A percentile compares a stretch with the other conserved stretches of the same genome.
Evolutionary conservation across 2,888 invertebrate genomes (phyloP).

Genomic region (Dynastes tityus): DNA sequence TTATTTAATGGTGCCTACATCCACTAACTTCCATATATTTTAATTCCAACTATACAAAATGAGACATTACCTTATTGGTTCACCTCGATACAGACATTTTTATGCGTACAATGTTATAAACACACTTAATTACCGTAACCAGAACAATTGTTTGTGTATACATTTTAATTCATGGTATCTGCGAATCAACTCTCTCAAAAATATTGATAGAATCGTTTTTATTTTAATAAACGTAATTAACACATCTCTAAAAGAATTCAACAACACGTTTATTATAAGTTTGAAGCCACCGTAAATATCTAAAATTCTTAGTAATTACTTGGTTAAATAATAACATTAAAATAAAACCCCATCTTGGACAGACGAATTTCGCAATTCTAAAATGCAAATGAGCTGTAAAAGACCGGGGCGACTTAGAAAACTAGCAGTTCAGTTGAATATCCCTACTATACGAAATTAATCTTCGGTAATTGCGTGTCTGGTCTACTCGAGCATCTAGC

Average conservation of each 20-base stretch:
- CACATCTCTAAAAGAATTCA: too few relatives aligned
- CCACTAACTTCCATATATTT: too few relatives aligned
- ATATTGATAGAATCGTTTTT: too few relatives aligned
- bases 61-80: too few relatives aligned
- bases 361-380: slow-evolving; percentile 68
- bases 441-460: slow-evolving; percentile 61
- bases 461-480: slow-evolving; percentile 61
- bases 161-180: too few relatives aligned
- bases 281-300: slow-evolving; percentile 12
- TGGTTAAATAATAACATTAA: slow-evolving; percentile 63
- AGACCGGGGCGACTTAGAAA: slow-evolving; percentile 66
- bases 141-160: too few relatives aligned
- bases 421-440: slow-evolving; percentile 60
- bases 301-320: slow-evolving; percentile 65
- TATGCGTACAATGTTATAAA: too few relatives aligned
- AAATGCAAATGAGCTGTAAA: slow-evolving; percentile 71
- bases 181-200: too few relatives aligned
- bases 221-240: too few relatives aligned
- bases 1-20: slow-evolving; percentile 1
- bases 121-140: too few relatives aligned
- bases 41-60: too few relatives aligned
- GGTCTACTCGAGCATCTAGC: slow-evolving; percentile 63
- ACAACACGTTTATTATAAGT: not conserved
- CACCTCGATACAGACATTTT: too few relatives aligned
- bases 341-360: slow-evolving; percentile 66